Base-by-base conservation (phyloP, 2,888 invertebrate species). In the Mellilla xanthometata region DNA sequence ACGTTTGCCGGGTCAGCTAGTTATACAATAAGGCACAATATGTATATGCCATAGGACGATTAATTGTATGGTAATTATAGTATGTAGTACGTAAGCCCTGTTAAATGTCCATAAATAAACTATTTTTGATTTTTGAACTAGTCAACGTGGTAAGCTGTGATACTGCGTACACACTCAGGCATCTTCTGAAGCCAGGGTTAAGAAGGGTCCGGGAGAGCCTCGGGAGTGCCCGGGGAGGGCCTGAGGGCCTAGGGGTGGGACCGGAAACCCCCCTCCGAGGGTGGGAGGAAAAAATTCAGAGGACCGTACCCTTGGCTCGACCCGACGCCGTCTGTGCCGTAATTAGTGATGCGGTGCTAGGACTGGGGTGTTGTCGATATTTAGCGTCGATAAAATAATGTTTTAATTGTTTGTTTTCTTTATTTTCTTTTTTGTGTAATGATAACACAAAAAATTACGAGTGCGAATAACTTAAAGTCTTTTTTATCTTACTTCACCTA, bases 131-230 rank as follows among this genome's bases (percentile, higher is more conserved):
- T 19, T 19, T 1, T 19, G 3, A 19, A 3, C 1, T 5, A 19
- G 2, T 32, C 22, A 24, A 26, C 29, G 29, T 13, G 31, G 38
- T 33, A 36, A 66, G 64, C 60, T 48, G 38, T 29, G 29, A 29
- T 48, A 48, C 47, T 48, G 47, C 36, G 28, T 42, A 19, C 36
- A 41, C 26, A 40, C 40, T 33, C 73, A 65, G 67, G 72, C 82
- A 75, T 85, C 86, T 87, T 80, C 80, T 77, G 75, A 77, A 81
- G 82, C 79, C 84, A 80, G 86, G 87, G 83, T 84, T 88, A 88
- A 88, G 82, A 89, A 84, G 85, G 82, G 85, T 82, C 81, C 74
- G 82, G 81, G n/a, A n/a, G n/a, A n/a, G n/a, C n/a, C n/a, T n/a
- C n/a, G n/a, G n/a, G 82, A 39, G 39, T 22, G 19, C 40, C 47